Conservation (phyloP, 2,888 invertebrate genomes). For the Timema cristinae region DNA sequence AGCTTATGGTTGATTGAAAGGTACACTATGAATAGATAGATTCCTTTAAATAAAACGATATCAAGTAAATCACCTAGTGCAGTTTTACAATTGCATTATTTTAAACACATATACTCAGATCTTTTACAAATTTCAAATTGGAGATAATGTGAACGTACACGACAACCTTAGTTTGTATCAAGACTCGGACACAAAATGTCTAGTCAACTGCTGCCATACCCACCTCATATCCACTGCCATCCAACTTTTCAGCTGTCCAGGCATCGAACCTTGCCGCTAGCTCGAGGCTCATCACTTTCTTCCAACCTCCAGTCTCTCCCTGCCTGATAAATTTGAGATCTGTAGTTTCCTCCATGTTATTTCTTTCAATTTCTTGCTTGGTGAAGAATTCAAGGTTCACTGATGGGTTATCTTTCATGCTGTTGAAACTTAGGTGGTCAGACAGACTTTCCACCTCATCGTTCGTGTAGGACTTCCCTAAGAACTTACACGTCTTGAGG, state of each 20-base stretch:
- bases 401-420: slow-evolving; percentile 51
- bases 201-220: not conserved
- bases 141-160: too few species aligned
- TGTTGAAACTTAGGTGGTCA: slow-evolving; percentile 49
- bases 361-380: slow-evolving; percentile 34
- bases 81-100: too few species aligned
- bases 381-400: slow-evolving; percentile 45
- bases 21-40: too few species aligned
- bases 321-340: slow-evolving; percentile 39
- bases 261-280: slow-evolving; percentile 44
- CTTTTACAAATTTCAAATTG: too few species aligned
- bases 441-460: slow-evolving; percentile 43
- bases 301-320: slow-evolving; percentile 49
- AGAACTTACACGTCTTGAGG: slow-evolving; percentile 45
- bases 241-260: slow-evolving; percentile 26
- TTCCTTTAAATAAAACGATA: too few species aligned
- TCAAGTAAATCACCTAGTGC: too few species aligned
- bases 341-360: slow-evolving; percentile 32
- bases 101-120: too few species aligned
- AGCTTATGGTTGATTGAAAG: too few species aligned
- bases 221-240: slow-evolving; percentile 18
- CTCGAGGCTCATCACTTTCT: slow-evolving; percentile 44
- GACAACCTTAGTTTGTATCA: too few species aligned
- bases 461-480: slow-evolving; percentile 42
- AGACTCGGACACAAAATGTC: too few species aligned